Evolutionary conservation across 2,113 vertebrate genomes (phyloP).

Genomic region (Eurypyga helias): DNA sequence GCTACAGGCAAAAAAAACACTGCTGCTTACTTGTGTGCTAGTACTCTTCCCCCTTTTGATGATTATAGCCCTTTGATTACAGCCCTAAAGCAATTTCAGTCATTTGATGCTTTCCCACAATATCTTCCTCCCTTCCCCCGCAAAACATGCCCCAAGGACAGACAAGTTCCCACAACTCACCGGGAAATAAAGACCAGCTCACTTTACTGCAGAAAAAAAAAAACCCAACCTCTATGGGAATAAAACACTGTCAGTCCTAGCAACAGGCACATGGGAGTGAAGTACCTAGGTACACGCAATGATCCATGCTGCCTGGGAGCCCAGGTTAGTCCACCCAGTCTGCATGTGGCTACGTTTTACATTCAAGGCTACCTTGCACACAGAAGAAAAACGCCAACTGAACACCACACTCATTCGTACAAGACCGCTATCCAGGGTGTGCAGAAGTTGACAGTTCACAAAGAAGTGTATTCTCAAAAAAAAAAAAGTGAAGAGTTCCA

Average conservation of each 20-base stretch:
- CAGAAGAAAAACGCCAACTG: background rate
- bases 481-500: background rate
- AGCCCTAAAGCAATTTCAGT: constrained; percentile 41
- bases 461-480: background rate
- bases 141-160: constrained; percentile 11
- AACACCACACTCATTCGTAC: background rate
- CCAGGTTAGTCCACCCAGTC: background rate
- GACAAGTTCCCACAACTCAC: background rate
- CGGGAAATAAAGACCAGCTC: background rate
- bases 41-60: constrained; percentile 28
- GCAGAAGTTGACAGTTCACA: background rate
- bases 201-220: background rate
- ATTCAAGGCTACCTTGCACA: background rate
- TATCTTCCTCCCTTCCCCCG: background rate
- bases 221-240: background rate
- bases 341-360: background rate
- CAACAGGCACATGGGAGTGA: background rate
- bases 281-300: background rate
- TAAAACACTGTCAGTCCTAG: background rate
- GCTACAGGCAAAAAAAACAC: background rate
- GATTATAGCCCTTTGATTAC: constrained; percentile 2
- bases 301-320: background rate
- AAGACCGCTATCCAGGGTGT: background rate
- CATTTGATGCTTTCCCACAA: constrained; percentile 34
- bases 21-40: background rate